A percentile compares a stretch with the other conserved stretches of the same genome.
phyloP scores from a whole-genome alignment of 2,113 vertebrate species.

The Stigmatopora argus region DNA sequence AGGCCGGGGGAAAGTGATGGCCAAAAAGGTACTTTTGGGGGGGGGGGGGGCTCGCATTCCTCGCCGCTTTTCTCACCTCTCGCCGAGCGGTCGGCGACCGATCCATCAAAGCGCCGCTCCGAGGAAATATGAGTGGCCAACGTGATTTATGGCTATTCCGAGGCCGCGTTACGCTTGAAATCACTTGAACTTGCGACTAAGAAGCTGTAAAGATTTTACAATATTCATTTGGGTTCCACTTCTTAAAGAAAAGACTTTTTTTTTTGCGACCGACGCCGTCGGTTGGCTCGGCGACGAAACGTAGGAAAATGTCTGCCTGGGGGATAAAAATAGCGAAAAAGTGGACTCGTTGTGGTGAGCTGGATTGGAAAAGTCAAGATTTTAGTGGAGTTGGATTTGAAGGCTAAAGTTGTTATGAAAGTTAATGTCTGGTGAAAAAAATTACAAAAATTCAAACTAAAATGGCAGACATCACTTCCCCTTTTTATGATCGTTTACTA shows the following conservation, averaged over 20 bases:
- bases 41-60: constrained; percentile 59
- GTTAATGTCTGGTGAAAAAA: too few relatives aligned
- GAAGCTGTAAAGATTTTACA: not conserved
- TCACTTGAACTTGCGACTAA: constrained; percentile 9
- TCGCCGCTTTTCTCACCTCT: constrained; percentile 43
- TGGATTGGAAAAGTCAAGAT: too few relatives aligned
- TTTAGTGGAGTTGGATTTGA: too few relatives aligned
- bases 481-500: too few relatives aligned
- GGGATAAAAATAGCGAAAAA: too few relatives aligned
- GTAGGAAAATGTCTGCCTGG: too few relatives aligned
- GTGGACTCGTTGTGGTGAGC: too few relatives aligned
- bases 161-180: constrained; percentile 2
- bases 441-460: too few relatives aligned
- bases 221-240: not conserved
- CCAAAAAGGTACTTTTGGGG: constrained; percentile 47
- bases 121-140: constrained; percentile 33
- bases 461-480: too few relatives aligned
- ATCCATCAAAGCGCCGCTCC: constrained; percentile 42
- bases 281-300: not conserved
- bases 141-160: constrained; percentile 1
- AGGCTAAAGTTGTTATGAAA: too few relatives aligned
- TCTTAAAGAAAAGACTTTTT: too few relatives aligned
- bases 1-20: constrained; percentile 51
- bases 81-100: constrained; percentile 30
- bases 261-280: not conserved